Base-by-base conservation (phyloP, 1,140 invertebrate species). In the Bombus difficillimus region DNA sequence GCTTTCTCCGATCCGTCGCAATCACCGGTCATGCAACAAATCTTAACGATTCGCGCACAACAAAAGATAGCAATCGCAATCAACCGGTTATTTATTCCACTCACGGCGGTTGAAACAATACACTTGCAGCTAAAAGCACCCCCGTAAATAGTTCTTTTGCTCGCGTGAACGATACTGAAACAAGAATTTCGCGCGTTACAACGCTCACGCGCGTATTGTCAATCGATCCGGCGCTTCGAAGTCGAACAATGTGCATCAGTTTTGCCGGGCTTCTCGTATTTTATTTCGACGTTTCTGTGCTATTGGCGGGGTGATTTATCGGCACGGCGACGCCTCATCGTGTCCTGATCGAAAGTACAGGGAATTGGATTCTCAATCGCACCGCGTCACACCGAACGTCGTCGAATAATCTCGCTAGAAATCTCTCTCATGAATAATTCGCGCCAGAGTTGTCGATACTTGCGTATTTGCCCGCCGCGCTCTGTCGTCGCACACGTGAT, bases 361-460 rank as follows among this genome's bases (percentile, higher is more conserved):
- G 80, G 74, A 59, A 86, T 72, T 53, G 76, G 87, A 86, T 77
- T 81, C 82, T 87, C 81, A 66, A 89, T 89, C 74, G 88, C 64
- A 64, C 15, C 59, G 28, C 73, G 88, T 89, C 88, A 28, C 66
- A 43, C 6, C 2, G 32, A 66, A 68, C 76, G 89, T 87, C 86
- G 80, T 75, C 76, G 89, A 88, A 90, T 90, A 90, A 90, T 90
- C 88, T 90, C 83, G 68, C n/a, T 71, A 78, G 83, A 83, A 90
- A 88, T 90, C 88, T 88, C 74, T 74, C 89, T 90, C 89, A 90
- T 90, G 89, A 90, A 90, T 90, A 90, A 90, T 90, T 90, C 89
- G 86, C 32, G 25, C 68, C 6, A 47, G 43, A 76, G 57, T 71
- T 82, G 76, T 81, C 75, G 79, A 90, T 82, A 64, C 66, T 69